Evolutionary conservation across 2,113 vertebrate genomes (phyloP).

Genomic region (Hiodon tergisus): DNA sequence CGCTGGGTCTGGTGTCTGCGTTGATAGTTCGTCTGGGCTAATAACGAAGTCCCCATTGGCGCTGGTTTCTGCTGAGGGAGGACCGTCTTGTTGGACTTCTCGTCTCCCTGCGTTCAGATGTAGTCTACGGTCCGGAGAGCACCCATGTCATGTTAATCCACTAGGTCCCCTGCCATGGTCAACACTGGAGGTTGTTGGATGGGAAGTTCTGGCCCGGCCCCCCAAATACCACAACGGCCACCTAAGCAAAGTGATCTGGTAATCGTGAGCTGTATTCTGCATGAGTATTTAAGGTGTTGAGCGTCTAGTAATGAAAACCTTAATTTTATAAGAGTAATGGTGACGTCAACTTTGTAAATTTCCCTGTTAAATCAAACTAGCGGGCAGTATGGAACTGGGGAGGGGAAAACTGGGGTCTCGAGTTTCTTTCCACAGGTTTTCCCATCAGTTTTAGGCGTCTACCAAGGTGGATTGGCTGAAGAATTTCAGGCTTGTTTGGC

Average conservation of each 20-base stretch:
- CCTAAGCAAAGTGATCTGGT: slow-evolving; percentile 49
- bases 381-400: slow-evolving; percentile 32
- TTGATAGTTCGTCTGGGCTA: slow-evolving; percentile 52
- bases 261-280: slow-evolving; percentile 56
- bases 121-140: slow-evolving; percentile 53
- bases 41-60: slow-evolving; percentile 8
- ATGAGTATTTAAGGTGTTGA: slow-evolving; percentile 51
- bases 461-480: slow-evolving; percentile 32
- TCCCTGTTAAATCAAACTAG: slow-evolving; percentile 2
- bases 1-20: slow-evolving; percentile 57
- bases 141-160: slow-evolving; percentile 43
- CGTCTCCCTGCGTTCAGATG: slow-evolving; percentile 49
- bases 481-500: slow-evolving; percentile 20
- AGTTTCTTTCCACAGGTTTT: slow-evolving; percentile 65
- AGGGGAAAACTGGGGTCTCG: slow-evolving; percentile 49
- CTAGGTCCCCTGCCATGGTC: slow-evolving; percentile 52
- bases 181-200: slow-evolving; percentile 43
- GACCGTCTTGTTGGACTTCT: slow-evolving; percentile 49
- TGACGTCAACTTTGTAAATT: background rate
- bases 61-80: slow-evolving; percentile 29
- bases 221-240: slow-evolving; percentile 32
- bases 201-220: slow-evolving; percentile 45
- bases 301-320: slow-evolving; percentile 22
- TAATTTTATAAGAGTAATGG: background rate
- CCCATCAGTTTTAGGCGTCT: slow-evolving; percentile 40